Base-by-base conservation (phyloP, 2,888 invertebrate genomes). In the Gerris lacustris region DNA sequence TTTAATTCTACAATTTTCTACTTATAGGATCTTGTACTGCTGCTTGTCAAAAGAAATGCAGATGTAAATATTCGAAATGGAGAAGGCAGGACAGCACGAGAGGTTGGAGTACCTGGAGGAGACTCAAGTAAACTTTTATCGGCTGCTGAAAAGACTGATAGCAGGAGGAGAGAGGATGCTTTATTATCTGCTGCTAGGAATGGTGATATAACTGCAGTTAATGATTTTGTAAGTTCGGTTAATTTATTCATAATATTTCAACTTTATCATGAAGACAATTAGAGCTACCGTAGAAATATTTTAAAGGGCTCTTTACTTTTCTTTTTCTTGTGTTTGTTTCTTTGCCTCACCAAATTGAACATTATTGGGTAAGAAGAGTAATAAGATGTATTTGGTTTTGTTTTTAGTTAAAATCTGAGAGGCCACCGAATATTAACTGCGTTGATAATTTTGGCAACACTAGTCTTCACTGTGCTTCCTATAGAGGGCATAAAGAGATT, bases 371-470 rank as follows among this genome's bases (percentile, higher is more conserved):
- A 31, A 31, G 31, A 31, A 31, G 31, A 31, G 31, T 31, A 31
- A 55, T 11, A 55, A 15, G 55, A 11, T 55, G 55, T 55, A 11
- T 55, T 55, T 55, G 15, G 2, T 11, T 55, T 4, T 55, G 55
- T 45, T 80, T 78, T 2, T 78, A 88, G 87, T 79, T 88, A 44
- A 84, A 83, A 77, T 81, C 82, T 44, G 79, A 83, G 0, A 82
- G 83, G 74, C 82, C 86, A 0, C 85, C 86, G 0, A 86, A 84
- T 75, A 85, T 88, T 69, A 87, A 87, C 80, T 86, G 86, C 76
- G 82, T 83, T 69, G 88, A 88, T 77, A 80, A 81, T 1, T 85
- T 84, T 76, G 88, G 88, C 68, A 88, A 88, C 80, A 85, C 87
- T 0, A 85, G 86, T 55, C 80, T 88, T 4, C 88, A 88, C 78